phyloP scores from a whole-genome alignment of 2,888 invertebrate genomes.

The Adelognathus sp. region DNA sequence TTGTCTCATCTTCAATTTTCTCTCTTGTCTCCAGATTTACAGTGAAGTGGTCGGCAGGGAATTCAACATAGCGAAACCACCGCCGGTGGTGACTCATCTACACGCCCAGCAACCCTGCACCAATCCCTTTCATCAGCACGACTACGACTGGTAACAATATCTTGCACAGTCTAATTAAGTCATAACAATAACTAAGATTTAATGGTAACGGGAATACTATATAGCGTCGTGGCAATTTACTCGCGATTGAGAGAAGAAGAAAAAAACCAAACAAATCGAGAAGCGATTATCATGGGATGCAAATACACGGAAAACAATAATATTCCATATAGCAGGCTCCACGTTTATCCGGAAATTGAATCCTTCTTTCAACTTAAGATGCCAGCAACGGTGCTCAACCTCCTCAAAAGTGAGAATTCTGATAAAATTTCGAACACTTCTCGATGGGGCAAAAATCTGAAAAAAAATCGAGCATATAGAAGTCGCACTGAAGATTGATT shows the following conservation, averaged over 20 bases:
- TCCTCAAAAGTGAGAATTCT: neutral
- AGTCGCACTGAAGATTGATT: no score
- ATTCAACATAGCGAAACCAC: slow-evolving; percentile 72
- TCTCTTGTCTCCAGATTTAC: slow-evolving; percentile 71
- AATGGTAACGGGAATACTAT: slow-evolving; percentile 4
- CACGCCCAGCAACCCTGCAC: slow-evolving; percentile 80
- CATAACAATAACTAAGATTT: slow-evolving; percentile 17
- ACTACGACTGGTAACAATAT: slow-evolving; percentile 79
- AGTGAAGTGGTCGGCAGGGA: slow-evolving; percentile 75
- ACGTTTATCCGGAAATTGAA: neutral
- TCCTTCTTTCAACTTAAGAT: neutral
- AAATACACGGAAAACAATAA: neutral
- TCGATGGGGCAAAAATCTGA: no score
- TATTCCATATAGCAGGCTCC: neutral
- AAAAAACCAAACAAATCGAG: neutral
- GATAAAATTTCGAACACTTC: no score
- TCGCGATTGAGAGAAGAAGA: slow-evolving; percentile 1
- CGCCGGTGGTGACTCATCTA: slow-evolving; percentile 75
- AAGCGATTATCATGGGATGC: neutral
- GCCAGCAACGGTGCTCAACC: no score
- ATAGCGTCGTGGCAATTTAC: slow-evolving; percentile 8
- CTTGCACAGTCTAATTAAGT: slow-evolving; percentile 47
- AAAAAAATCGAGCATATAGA: no score
- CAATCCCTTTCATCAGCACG: slow-evolving; percentile 77
- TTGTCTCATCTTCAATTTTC: neutral